These are phyloP conservation scores for Gallirallus australis DNA, from an alignment of 2,797 vertebrate species.

Conservation along the genomic window DNA sequence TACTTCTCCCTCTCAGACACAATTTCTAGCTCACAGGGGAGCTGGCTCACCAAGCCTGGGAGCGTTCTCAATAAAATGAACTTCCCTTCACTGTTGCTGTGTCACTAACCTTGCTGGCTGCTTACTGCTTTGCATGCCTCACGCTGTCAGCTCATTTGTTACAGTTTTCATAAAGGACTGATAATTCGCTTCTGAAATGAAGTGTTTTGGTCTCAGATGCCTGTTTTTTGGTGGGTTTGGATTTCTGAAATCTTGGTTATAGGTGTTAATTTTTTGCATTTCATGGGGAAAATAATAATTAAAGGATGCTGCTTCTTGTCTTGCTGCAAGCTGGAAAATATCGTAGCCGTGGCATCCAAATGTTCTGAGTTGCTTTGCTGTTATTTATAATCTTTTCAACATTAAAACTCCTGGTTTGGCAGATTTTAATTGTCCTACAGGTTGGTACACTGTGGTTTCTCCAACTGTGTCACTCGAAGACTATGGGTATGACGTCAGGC, in stretches of 20 bases:
- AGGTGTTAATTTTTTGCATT: not conserved
- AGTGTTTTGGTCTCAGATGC: not conserved
- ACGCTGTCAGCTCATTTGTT: not conserved
- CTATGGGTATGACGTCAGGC: not conserved
- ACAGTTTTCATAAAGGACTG: not conserved
- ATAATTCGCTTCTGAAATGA: conserved; percentile 22
- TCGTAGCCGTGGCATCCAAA: not conserved
- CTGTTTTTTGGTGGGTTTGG: not conserved
- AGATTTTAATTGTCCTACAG: not conserved
- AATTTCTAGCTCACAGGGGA: not conserved
- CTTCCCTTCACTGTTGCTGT: not conserved
- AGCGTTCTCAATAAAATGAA: not conserved
- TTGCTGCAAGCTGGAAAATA: not conserved
- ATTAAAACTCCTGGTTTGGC: not conserved
- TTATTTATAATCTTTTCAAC: not conserved
- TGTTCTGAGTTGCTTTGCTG: not conserved
- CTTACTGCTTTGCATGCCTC: not conserved
- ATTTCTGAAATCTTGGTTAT: not conserved
- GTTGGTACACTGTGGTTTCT: not conserved
- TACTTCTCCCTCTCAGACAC: not conserved
- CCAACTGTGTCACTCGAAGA: not conserved
- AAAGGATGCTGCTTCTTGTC: not conserved
- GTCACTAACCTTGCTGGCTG: not conserved
- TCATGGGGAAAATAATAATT: not conserved
- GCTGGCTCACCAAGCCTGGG: not conserved